Evolutionary conservation across 2,113 vertebrate species (phyloP), one percentile per base, ranked within the genome.

Genomic region (Mystacornis crossleyi): DNA sequence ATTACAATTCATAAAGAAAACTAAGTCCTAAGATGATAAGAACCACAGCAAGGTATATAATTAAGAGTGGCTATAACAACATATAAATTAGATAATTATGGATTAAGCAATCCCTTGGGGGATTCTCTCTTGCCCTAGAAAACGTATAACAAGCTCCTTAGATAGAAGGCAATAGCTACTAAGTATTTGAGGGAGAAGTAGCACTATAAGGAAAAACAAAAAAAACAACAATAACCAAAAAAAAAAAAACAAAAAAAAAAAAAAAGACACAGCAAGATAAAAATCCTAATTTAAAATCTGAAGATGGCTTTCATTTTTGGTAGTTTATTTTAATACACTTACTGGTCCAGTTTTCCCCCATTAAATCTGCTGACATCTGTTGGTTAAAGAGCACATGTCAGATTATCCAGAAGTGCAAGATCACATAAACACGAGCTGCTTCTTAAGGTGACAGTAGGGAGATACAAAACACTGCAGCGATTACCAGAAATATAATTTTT

Each of bases 51-150:
- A 94, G 95, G 85, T 95, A 86, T 81, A 91, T 96, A 95, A 97
- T 96, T 96, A 89, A 90, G 70, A 85, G 34, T 53, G 72, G 64
- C 80, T 90, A 64, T 86, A 95, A 94, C 82, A 95, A 95, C 85
- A 89, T 91, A 96, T 84, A 97, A 95, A 95, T 97, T 96, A 94
- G 95, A 79, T 96, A 96, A 94, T 93, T 95, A 94, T 83, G 89
- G 93, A 95, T 96, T 93, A 95, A 96, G 85, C 73, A 87, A 81
- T 81, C 91, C 94, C 91, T 81, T 81, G 48, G 64, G 74, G 51
- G 89, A 95, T 81, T 93, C 66, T 74, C 61, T 86, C 77, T 50
- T 93, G 87, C 55, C 70, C 89, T 89, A 93, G 89, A 96, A 97
- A 95, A 92, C 3, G 0, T 79, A 1, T 81, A 90, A 96, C 71